These are phyloP conservation scores for Agelaius tricolor DNA, from an alignment of 2,113 vertebrate species.

Conservation along the genomic window DNA sequence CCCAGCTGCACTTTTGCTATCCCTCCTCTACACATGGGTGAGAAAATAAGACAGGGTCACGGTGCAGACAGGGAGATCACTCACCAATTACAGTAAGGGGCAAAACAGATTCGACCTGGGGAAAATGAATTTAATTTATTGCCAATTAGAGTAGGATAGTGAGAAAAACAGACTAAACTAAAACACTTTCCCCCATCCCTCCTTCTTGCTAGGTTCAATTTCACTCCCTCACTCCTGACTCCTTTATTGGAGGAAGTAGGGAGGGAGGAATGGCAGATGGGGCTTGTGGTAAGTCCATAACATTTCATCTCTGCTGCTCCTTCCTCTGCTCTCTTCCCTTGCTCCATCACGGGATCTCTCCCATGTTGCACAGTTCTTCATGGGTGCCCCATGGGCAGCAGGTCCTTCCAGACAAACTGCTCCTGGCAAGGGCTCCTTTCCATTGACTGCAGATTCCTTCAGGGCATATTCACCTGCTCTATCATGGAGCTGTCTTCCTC, in stretches of 20 bases:
- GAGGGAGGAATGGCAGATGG: background rate
- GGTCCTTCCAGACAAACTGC: background rate
- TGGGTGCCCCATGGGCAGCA: background rate
- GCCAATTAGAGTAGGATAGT: background rate
- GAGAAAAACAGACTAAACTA: background rate
- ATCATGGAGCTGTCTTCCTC: rapidly evolving
- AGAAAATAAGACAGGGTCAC: background rate
- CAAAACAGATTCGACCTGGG: background rate
- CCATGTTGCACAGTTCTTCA: background rate
- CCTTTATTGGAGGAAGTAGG: background rate
- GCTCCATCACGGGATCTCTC: rapidly evolving
- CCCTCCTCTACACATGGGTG: background rate
- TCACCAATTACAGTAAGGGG: background rate
- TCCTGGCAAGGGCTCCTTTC: background rate
- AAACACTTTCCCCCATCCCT: rapidly evolving
- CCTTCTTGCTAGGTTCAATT: background rate
- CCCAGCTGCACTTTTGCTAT: background rate
- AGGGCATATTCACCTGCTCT: background rate
- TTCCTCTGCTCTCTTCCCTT: background rate
- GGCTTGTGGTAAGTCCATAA: background rate
- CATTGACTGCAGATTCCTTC: background rate
- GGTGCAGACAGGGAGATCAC: background rate
- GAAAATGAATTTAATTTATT: background rate
- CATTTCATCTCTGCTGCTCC: background rate
- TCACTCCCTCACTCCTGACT: background rate